Percentiles rank a stretch among this genome's conserved stretches.
These are phyloP conservation scores for Otocyon megalotis DNA, from an alignment of 2,113 vertebrate species.

Conservation along the genomic window DNA sequence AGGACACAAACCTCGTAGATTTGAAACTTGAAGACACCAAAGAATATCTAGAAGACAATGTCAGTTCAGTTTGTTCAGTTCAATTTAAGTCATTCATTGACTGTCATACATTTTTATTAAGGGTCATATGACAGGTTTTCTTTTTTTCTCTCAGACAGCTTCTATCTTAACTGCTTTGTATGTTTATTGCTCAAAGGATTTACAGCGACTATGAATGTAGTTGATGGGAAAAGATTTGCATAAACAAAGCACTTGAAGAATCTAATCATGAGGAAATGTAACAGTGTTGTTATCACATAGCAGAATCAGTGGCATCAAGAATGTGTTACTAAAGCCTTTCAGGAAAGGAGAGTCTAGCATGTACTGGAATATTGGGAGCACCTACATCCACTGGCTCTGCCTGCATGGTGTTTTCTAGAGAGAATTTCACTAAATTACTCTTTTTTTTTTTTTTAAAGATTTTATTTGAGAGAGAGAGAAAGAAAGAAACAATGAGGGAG, in stretches of 20 bases:
- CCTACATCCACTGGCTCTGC: neutral
- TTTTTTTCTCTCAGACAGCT: conserved; percentile 13
- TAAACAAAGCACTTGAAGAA: conserved; percentile 24
- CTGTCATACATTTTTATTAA: conserved; percentile 23
- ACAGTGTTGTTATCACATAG: conserved; percentile 2
- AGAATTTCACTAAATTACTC: conserved; percentile 23
- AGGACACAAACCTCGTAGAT: neutral
- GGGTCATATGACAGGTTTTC: neutral
- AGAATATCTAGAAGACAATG: neutral
- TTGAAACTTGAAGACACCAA: conserved; percentile 21
- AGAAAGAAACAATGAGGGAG: too few relatives aligned
- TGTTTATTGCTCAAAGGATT: conserved; percentile 45
- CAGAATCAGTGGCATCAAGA: neutral
- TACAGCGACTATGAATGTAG: neutral
- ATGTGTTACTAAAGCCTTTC: neutral
- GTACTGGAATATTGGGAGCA: neutral
- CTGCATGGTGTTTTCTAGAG: neutral
- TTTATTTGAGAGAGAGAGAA: too few relatives aligned
- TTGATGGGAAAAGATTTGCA: conserved; percentile 50
- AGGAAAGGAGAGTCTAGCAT: neutral
- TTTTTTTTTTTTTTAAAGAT: neutral
- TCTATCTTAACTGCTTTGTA: conserved; percentile 48
- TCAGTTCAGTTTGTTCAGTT: conserved; percentile 27
- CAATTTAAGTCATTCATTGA: conserved; percentile 29
- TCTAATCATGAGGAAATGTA: conserved; percentile 35